phyloP scores from a whole-genome alignment of 2,888 invertebrate genomes.

The Sialis lutaria region DNA sequence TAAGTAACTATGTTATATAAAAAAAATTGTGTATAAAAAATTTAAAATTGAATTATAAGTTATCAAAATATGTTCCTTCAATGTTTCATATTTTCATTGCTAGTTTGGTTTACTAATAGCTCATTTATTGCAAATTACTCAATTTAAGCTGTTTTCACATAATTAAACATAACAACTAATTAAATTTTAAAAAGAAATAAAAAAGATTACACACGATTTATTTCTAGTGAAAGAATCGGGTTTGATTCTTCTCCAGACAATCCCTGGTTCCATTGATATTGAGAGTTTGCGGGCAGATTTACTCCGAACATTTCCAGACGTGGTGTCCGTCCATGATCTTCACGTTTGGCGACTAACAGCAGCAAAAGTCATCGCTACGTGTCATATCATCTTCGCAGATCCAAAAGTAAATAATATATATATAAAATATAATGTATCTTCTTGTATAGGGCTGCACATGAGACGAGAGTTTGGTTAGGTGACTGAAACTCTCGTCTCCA shows the following conservation, averaged over 20 bases:
- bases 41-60: too few relatives aligned
- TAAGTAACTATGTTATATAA: slow-evolving; percentile 25
- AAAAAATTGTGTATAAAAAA: too few relatives aligned
- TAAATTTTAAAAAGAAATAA: background rate
- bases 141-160: background rate
- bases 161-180: background rate
- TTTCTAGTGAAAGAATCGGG: slow-evolving; percentile 74
- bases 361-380: slow-evolving; percentile 64
- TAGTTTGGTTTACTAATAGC: background rate
- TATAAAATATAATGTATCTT: too few relatives aligned
- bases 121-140: background rate
- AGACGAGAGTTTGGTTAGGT: too few relatives aligned
- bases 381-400: slow-evolving; percentile 59
- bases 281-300: slow-evolving; percentile 46
- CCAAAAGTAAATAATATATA: slow-evolving; percentile 28
- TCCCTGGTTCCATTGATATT: slow-evolving; percentile 75
- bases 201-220: slow-evolving; percentile 6
- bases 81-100: too few relatives aligned
- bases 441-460: too few relatives aligned
- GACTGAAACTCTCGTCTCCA: too few relatives aligned
- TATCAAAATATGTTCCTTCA: too few relatives aligned
- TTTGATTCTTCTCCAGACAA: slow-evolving; percentile 77
- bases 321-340: slow-evolving; percentile 66
- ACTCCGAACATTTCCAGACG: slow-evolving; percentile 45
- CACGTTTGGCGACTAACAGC: slow-evolving; percentile 80